A percentile compares a stretch with the other conserved stretches of the same genome.
Evolutionary conservation across 2,888 invertebrate genomes (phyloP).

Genomic region (Halocaridina rubra): DNA sequence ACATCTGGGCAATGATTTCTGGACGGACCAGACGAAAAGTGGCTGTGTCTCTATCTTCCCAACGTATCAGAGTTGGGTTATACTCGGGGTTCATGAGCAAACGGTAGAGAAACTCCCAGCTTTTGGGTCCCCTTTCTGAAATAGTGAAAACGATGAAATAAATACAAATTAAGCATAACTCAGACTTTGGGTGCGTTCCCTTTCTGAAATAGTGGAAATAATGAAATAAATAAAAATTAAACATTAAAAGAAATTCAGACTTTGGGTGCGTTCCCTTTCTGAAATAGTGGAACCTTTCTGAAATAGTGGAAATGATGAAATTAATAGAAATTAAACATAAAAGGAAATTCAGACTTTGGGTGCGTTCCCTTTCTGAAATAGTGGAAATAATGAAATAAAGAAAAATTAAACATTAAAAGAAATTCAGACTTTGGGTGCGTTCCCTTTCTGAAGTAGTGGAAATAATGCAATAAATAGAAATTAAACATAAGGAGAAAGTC

Average conservation of each 20-base stretch:
- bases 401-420: not conserved
- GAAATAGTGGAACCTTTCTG: no score
- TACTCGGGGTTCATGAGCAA: conserved; percentile 80
- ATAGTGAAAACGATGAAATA: not conserved
- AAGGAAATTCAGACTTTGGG: no score
- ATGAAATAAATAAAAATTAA: no score
- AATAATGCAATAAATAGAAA: not conserved
- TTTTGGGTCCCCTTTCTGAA: conserved; percentile 14
- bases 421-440: conserved; percentile 73
- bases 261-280: not conserved
- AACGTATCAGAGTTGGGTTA: conserved; percentile 85
- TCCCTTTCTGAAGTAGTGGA: not conserved
- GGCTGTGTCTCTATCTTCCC: conserved; percentile 86
- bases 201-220: no score
- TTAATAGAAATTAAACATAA: no score
- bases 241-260: no score
- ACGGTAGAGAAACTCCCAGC: conserved; percentile 87
- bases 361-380: not conserved
- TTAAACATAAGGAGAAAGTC: no score
- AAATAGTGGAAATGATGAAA: no score
- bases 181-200: no score
- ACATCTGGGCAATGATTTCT: conserved; percentile 29
- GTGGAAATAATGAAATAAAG: not conserved
- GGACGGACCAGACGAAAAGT: conserved; percentile 82
- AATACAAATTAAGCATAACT: no score